These are phyloP conservation scores for Xiphias gladius DNA, from an alignment of 2,113 vertebrate species.

Conservation along the genomic window DNA sequence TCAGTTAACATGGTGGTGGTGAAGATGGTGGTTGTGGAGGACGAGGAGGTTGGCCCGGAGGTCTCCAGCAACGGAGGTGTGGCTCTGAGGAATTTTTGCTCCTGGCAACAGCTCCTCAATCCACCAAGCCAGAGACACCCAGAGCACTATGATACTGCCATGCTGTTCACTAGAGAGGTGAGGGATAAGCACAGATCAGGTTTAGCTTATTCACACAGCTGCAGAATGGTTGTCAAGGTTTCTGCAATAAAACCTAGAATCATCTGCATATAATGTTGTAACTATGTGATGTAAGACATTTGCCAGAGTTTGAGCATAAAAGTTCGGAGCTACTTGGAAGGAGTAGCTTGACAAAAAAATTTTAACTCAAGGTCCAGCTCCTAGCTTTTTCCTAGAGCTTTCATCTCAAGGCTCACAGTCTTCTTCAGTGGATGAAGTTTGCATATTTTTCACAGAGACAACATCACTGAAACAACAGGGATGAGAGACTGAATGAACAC, in stretches of 20 bases:
- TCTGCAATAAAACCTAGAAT: not conserved
- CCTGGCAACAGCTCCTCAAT: slow-evolving; percentile 94
- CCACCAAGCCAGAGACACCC: slow-evolving; percentile 90
- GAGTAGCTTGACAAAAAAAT: not conserved
- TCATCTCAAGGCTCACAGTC: not conserved
- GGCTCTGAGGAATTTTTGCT: slow-evolving; percentile 94
- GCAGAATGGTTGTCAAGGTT: not conserved
- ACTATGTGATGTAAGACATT: not conserved
- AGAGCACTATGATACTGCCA: slow-evolving; percentile 94
- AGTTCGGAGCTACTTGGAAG: not conserved
- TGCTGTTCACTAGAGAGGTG: slow-evolving; percentile 97
- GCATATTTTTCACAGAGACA: not conserved
- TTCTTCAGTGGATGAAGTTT: not conserved
- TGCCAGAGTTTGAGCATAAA: not conserved
- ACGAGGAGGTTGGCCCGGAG: slow-evolving; percentile 85
- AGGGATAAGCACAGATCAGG: not conserved
- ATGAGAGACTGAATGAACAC: not conserved
- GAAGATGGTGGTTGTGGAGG: slow-evolving; percentile 92
- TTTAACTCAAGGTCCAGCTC: not conserved
- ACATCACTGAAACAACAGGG: not conserved
- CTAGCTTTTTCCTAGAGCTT: not conserved
- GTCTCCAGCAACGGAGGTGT: slow-evolving; percentile 92
- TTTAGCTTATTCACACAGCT: not conserved
- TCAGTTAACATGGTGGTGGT: slow-evolving; percentile 92
- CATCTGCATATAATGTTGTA: slow-evolving; percentile 20